Conservation (phyloP, 64 coral and sea anemone genomes). For the Porites lutea region DNA sequence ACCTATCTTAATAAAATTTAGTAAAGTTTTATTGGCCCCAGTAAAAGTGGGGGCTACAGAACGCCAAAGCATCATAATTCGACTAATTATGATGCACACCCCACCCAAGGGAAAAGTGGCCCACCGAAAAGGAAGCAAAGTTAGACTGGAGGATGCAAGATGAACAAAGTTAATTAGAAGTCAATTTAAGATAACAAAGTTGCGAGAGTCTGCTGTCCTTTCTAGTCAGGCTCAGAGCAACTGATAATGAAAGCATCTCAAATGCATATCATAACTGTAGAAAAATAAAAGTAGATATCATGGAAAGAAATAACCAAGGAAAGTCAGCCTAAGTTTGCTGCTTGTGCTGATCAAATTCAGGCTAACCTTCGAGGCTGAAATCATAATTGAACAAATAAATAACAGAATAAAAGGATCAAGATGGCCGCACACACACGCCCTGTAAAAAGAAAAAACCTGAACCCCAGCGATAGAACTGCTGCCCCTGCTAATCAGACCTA, state of each 20-base stretch:
- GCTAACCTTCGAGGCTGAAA: neutral
- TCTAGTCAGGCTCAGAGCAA: neutral
- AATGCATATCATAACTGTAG: too few species aligned
- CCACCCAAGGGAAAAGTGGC: conserved; percentile 10
- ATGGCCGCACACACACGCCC: neutral
- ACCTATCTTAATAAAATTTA: neutral
- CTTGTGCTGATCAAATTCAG: neutral
- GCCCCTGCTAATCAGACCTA: too few species aligned
- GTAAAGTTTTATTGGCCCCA: too few species aligned
- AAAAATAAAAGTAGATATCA: too few species aligned
- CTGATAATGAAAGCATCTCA: too few species aligned
- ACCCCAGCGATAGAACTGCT: too few species aligned
- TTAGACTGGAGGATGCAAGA: too few species aligned
- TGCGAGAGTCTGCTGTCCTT: neutral
- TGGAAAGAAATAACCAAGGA: too few species aligned
- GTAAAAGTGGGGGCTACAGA: too few species aligned
- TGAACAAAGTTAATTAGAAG: too few species aligned
- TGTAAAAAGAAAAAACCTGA: too few species aligned
- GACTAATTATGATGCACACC: conserved; percentile 3
- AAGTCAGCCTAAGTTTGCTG: neutral
- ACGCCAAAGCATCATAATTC: too few species aligned
- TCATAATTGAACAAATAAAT: neutral
- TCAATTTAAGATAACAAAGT: neutral
- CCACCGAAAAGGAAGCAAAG: neutral
- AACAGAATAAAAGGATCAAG: neutral